Conservation (phyloP, 2,113 vertebrate species). For the Desmodus rotundus region DNA sequence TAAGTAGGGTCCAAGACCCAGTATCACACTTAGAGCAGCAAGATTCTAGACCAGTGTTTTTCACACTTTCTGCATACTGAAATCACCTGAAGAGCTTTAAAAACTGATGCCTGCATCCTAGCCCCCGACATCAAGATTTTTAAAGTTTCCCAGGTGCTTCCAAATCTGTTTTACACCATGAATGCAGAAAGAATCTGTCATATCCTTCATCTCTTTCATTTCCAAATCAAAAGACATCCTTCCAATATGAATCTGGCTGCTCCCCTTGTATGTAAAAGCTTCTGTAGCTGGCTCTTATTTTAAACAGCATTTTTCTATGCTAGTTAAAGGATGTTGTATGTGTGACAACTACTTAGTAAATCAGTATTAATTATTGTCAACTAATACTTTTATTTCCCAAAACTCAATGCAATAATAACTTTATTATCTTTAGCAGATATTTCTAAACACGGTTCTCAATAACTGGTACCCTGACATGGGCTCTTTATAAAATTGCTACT, state of each 20-base stretch:
- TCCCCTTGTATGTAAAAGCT: background rate
- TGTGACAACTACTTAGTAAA: background rate
- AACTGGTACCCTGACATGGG: background rate
- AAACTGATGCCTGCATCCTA: background rate
- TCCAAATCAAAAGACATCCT: background rate
- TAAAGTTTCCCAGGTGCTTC: background rate
- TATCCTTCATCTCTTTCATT: conserved; percentile 15
- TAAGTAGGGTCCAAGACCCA: background rate
- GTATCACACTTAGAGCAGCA: background rate
- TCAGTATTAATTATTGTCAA: background rate
- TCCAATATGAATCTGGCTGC: background rate
- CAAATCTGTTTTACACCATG: background rate
- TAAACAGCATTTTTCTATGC: background rate
- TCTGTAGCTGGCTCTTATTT: background rate
- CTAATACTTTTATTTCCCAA: background rate
- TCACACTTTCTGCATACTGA: background rate
- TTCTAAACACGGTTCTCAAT: background rate
- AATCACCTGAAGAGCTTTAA: background rate
- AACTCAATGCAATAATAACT: background rate
- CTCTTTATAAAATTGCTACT: conserved; percentile 10
- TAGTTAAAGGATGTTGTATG: background rate
- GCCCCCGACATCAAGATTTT: background rate
- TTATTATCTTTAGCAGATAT: background rate
- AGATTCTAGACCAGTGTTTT: background rate
- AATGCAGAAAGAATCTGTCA: background rate